Percentiles rank a stretch among this genome's conserved stretches.
Conservation (phyloP, 53 echinoderm and acorn worm species). For the Temnopleurus reevesii region DNA sequence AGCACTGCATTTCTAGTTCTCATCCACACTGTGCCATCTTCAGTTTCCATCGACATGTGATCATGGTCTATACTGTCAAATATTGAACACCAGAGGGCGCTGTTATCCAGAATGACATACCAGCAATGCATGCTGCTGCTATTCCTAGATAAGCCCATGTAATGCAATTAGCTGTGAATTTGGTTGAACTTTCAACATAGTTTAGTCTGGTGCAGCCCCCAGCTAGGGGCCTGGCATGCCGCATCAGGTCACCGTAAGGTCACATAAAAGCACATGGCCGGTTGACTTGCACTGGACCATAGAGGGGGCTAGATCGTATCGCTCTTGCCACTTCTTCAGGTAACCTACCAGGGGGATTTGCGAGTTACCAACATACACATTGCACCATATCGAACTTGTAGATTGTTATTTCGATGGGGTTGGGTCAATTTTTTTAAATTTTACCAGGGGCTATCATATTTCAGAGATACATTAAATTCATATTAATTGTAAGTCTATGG, state of each 20-base stretch:
- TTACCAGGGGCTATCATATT: too few species aligned
- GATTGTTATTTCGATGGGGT: too few species aligned
- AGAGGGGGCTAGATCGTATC: not conserved
- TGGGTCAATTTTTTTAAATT: too few species aligned
- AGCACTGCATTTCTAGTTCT: too few species aligned
- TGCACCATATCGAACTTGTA: too few species aligned
- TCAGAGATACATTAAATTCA: too few species aligned
- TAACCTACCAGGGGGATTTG: too few species aligned
- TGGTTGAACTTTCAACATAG: constrained; percentile 8
- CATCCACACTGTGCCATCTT: too few species aligned
- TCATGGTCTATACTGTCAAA: not conserved
- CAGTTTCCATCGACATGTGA: too few species aligned
- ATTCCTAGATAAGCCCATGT: constrained; percentile 17
- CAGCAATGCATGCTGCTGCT: not conserved
- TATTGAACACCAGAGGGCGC: not conserved
- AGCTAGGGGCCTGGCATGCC: not conserved
- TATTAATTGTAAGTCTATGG: too few species aligned
- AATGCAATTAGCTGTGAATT: constrained; percentile 33
- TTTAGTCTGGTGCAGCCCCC: constrained; percentile 23
- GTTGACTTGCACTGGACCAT: not conserved
- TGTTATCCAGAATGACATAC: not conserved
- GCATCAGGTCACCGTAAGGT: constrained; percentile 20
- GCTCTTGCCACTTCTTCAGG: not conserved
- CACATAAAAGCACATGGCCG: not conserved
- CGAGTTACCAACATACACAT: too few species aligned